Evolutionary conservation across 2,797 vertebrate species (phyloP), one percentile per base, ranked within the genome.

Genomic region (Lutjanus argentimaculatus): DNA sequence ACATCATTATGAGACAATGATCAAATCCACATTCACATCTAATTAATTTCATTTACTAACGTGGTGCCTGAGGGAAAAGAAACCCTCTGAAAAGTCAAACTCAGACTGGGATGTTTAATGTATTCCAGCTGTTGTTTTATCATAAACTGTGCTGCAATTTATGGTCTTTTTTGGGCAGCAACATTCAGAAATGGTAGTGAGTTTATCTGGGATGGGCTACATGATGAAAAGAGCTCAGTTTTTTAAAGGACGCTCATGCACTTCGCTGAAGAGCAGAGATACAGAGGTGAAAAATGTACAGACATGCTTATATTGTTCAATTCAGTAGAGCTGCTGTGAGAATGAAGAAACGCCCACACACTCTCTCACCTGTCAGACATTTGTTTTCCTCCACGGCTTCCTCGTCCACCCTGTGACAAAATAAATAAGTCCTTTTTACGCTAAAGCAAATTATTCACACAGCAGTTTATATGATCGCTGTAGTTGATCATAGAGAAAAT

Each of bases 321-420:
- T 4, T 65, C 6, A 64, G 58, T 12, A 6, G 2, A 8, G 67
- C 62, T 7, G 15, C 9, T 45, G 49, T 22, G 48, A 73, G n/a
- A 55, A 42, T 1, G 8, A 53, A 25, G 13, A 55, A 21, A 73
- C 30, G 48, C 6, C 17, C 45, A 46, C n/a, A 62, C 21, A 10
- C 19, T 4, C 6, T 69, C 91, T 86, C 94, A 99, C 98, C 98
- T 97, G 92, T 99, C 98, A 67, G 72, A 15, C 7, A 69, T 78
- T 86, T 75, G 96, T 45, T 98, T 91, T 76, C 88, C 95, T 78
- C 97, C 95, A 19, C 96, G 94, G 51, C 96, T 95, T 55, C 96
- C 96, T 91, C 99, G 97, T 88, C 96, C 97, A 2, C 96, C 97
- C 99, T 99, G 89, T 79, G 90, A 70, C 43, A 84, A 83, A 78